Percentiles rank a stretch among this genome's conserved stretches.
Evolutionary conservation across 92 coral and sea anemone genomes (phyloP).

Genomic region (Paramuricea clavata): DNA sequence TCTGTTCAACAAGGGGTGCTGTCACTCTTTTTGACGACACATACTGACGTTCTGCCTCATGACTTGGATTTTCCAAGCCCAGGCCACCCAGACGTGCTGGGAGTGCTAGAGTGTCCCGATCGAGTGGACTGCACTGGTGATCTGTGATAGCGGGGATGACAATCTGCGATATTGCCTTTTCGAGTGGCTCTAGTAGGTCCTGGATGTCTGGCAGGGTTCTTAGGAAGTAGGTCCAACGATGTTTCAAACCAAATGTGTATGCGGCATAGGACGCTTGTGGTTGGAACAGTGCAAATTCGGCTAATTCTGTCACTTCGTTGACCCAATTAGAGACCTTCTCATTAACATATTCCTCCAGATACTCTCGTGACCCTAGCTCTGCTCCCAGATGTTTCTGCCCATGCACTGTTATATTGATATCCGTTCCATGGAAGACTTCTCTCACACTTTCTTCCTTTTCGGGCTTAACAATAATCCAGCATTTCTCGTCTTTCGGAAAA

Average conservation of each 20-base stretch:
- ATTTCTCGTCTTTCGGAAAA: slow-evolving; percentile 15
- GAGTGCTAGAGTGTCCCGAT: slow-evolving; percentile 1
- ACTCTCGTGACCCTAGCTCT: too few species aligned
- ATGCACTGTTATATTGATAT: slow-evolving; percentile 44
- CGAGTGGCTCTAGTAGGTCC: too few species aligned
- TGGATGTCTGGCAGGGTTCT: too few species aligned
- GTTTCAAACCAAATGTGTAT: too few species aligned
- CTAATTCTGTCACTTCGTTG: slow-evolving; percentile 19
- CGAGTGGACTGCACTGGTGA: slow-evolving; percentile 37
- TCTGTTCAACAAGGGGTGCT: slow-evolving; percentile 57
- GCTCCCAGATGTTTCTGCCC: too few species aligned
- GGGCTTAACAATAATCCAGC: slow-evolving; percentile 47
- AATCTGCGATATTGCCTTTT: slow-evolving; percentile 59
- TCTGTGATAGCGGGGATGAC: slow-evolving; percentile 72
- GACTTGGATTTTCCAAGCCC: neutral
- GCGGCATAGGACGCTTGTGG: too few species aligned
- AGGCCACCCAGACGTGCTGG: slow-evolving; percentile 38
- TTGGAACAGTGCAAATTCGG: slow-evolving; percentile 31
- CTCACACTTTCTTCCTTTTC: slow-evolving; percentile 41
- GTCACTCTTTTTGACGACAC: slow-evolving; percentile 17
- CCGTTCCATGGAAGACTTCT: slow-evolving; percentile 44
- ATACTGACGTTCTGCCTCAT: neutral
- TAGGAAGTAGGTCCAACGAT: too few species aligned
- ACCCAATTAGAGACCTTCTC: too few species aligned
- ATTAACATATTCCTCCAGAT: too few species aligned